phyloP scores from a whole-genome alignment of 2,888 invertebrate species.

The Mimachlamys varia region DNA sequence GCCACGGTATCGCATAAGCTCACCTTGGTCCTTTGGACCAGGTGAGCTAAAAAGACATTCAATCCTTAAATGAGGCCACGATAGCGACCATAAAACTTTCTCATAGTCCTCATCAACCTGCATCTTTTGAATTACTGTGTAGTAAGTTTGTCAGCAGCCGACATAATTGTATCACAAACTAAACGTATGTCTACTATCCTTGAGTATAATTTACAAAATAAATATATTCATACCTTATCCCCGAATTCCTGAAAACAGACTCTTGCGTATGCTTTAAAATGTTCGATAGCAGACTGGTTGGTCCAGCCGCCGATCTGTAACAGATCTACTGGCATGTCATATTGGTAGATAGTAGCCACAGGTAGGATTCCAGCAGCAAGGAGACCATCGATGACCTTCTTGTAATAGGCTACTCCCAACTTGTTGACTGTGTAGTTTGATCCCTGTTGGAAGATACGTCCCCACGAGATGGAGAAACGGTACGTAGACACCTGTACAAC shows the following conservation, averaged over 20 bases:
- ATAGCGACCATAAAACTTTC: too few relatives aligned
- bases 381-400: slow-evolving; percentile 88
- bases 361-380: slow-evolving; percentile 81
- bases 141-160: too few relatives aligned
- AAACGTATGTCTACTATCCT: too few relatives aligned
- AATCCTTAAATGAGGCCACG: too few relatives aligned
- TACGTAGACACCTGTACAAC: slow-evolving; percentile 69
- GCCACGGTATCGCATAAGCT: too few relatives aligned
- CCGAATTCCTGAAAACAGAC: slow-evolving; percentile 4
- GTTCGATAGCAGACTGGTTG: slow-evolving; percentile 60
- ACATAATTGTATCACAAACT: too few relatives aligned
- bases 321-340: slow-evolving; percentile 79
- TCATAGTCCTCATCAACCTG: too few relatives aligned
- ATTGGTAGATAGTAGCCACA: slow-evolving; percentile 83
- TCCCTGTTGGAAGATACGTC: slow-evolving; percentile 87
- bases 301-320: slow-evolving; percentile 80
- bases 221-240: not conserved
- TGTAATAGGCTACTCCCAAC: slow-evolving; percentile 89
- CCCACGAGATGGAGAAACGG: slow-evolving; percentile 86
- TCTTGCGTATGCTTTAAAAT: slow-evolving; percentile 63
- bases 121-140: too few relatives aligned
- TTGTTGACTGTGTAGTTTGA: slow-evolving; percentile 81
- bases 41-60: too few relatives aligned
- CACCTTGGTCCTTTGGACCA: too few relatives aligned
- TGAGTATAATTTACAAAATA: not conserved